phyloP scores from a whole-genome alignment of 2,888 invertebrate genomes.

The Pheosia tremula region DNA sequence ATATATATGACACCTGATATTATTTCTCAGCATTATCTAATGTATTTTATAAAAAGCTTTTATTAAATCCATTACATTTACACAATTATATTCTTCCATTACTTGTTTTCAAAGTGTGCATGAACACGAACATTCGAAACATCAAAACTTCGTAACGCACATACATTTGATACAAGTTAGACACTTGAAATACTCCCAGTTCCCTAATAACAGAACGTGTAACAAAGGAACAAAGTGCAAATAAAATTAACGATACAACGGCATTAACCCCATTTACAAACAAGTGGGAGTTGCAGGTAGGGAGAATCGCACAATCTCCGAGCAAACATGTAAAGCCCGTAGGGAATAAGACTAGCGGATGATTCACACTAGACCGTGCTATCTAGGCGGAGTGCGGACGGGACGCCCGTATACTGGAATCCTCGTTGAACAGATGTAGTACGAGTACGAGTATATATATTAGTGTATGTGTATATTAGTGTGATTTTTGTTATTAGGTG shows the following conservation, averaged over 20 bases:
- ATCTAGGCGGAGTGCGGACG: background rate
- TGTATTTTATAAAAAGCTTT: background rate
- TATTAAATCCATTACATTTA: background rate
- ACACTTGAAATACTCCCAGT: background rate
- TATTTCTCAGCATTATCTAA: background rate
- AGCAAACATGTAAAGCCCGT: conserved; percentile 56
- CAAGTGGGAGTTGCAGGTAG: conserved; percentile 53
- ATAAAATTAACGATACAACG: conserved; percentile 64
- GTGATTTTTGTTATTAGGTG: too few species aligned
- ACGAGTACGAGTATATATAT: too few species aligned
- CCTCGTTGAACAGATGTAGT: too few species aligned
- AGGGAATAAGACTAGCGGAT: conserved; percentile 40
- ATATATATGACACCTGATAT: background rate
- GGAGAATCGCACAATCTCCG: conserved; percentile 56
- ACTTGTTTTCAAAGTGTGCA: too few species aligned
- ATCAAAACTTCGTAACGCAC: too few species aligned
- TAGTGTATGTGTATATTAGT: too few species aligned
- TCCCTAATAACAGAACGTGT: conserved; percentile 35
- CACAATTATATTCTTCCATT: too few species aligned
- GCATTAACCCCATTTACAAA: conserved; percentile 65
- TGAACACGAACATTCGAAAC: too few species aligned
- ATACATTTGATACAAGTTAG: background rate
- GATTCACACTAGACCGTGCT: conserved; percentile 6
- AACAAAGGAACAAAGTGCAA: conserved; percentile 51
- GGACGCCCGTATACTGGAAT: background rate